These are phyloP conservation scores for Cathartes aura DNA, from an alignment of 2,113 vertebrate species.

Conservation along the genomic window DNA sequence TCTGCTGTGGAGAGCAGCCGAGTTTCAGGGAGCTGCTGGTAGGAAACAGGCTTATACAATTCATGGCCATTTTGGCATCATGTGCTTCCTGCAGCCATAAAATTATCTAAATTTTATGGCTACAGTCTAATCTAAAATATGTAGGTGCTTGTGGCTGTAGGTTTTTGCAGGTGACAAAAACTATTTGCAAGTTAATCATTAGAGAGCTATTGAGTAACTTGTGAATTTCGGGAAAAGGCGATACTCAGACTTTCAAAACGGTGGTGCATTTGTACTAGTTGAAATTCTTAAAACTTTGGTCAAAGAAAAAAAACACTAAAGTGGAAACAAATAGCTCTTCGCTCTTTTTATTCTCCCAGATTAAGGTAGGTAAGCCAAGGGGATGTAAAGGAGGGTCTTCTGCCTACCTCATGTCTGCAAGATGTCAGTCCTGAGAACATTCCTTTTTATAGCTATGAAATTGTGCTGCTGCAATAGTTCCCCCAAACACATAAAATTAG, in stretches of 20 bases:
- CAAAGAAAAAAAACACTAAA: not conserved
- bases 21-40: not conserved
- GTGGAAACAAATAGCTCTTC: not conserved
- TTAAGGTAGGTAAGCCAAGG: not conserved
- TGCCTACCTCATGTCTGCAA: not conserved
- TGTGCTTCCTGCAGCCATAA: not conserved
- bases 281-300: not conserved
- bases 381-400: not conserved
- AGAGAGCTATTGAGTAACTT: not conserved
- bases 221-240: not conserved
- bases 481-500: not conserved
- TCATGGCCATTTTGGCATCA: not conserved
- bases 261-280: not conserved
- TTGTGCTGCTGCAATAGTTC: not conserved
- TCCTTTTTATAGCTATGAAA: not conserved
- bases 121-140: not conserved
- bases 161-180: not conserved
- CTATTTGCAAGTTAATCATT: not conserved
- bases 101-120: not conserved
- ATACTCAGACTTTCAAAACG: not conserved
- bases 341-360: not conserved
- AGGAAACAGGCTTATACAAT: fast-evolving
- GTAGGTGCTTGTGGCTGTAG: not conserved
- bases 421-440: not conserved
- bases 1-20: not conserved